Evolutionary conservation across 2,888 invertebrate genomes (phyloP), one percentile per base, ranked within the genome.

Genomic region (Ophion obscuratus): DNA sequence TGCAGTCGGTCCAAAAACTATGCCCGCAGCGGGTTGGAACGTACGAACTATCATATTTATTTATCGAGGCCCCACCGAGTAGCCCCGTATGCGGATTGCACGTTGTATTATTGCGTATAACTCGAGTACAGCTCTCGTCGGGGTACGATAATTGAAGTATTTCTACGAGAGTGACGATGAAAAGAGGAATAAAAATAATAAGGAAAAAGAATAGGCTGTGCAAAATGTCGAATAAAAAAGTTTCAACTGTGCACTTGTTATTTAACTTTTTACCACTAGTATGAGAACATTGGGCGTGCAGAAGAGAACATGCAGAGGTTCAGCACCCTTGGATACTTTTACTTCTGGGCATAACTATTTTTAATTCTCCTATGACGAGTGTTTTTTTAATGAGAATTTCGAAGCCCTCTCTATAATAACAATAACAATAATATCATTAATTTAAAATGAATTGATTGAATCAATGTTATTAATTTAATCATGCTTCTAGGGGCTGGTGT

Each of bases 21-120:
- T 7, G 40, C 5, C 6, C 64, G n/a, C 44, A 47, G 44, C 47
- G 11, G 36, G 20, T 44, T n/a, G 10, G 14, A 17, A 36, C 14
- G 31, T 31, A 44, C n/a, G 14, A 24, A 10, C 27, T 66, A 70
- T 64, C 75, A 47, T 76, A 76, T 85, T 85, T 71, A 79, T 85
- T 79, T 80, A 82, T 82, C 70, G 75, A 9, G 66, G 20, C 27
- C 27, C 27, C 57, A 5, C 20, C 31, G 27, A 47, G 47, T n/a
- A 61, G 59, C 24, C n/a, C 10, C 59, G 31, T 62, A 62, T 10
- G 59, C 36, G 31, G 62, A 31, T n/a, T 47, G 17, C 14, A 27
- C 53, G n/a, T 66, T n/a, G 2, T 64, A 7, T 47, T 64, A 62
- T 75, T 47, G 53, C 10, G 11, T 7, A 20, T n/a, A 64, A 76